These are phyloP conservation scores for Diadophis punctatus DNA, from an alignment of 2,113 vertebrate species.

Conservation along the genomic window DNA sequence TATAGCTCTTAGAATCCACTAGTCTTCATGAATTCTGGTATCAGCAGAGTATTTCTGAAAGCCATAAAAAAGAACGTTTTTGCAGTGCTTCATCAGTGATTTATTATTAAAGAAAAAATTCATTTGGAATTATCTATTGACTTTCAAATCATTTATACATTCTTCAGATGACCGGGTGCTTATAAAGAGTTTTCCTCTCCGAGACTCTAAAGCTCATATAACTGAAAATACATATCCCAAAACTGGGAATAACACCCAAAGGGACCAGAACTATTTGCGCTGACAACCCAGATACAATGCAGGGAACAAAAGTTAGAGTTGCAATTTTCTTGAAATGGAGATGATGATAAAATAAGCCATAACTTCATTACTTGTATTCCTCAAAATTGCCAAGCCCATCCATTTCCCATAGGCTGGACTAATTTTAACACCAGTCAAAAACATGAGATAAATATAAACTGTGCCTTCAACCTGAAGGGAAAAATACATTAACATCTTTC, in stretches of 20 bases:
- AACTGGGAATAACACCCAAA: background rate
- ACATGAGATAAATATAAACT: background rate
- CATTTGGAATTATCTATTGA: conserved; percentile 71
- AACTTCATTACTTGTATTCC: background rate
- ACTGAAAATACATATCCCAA: background rate
- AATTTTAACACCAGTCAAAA: background rate
- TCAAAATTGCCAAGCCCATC: background rate
- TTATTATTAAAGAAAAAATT: conserved; percentile 68
- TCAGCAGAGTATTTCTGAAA: conserved; percentile 65
- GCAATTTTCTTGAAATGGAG: background rate
- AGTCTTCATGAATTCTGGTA: conserved; percentile 72
- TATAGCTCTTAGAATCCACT: conserved; percentile 79
- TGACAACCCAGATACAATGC: background rate
- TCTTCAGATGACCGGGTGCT: conserved; percentile 61
- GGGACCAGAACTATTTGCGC: background rate
- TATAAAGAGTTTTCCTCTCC: background rate
- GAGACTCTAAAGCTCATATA: background rate
- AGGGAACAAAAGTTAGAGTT: background rate
- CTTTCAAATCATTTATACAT: conserved; percentile 68
- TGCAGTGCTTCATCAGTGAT: conserved; percentile 73
- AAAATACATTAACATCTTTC: background rate
- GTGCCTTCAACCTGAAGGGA: background rate
- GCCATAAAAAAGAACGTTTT: conserved; percentile 70
- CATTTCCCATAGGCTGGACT: background rate
- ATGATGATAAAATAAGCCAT: background rate